Evolutionary conservation across 2,888 invertebrate genomes (phyloP), one percentile per base, ranked within the genome.

Genomic region (Lycophotia porphyrea): DNA sequence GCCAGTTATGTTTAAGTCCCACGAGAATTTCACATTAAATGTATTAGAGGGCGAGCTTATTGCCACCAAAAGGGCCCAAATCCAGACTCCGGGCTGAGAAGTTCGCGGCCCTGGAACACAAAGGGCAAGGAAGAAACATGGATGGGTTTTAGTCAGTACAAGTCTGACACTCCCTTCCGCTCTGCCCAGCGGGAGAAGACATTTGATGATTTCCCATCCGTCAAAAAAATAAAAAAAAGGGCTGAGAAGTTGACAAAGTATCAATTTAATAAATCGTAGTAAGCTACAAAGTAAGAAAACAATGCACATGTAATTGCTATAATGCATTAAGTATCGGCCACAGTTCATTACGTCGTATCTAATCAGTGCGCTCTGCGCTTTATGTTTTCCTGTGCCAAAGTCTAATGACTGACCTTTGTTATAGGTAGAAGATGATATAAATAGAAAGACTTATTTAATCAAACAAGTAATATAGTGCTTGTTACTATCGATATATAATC

Each of bases 341-440:
- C 18, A 79, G 66, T 72, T 72, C 61, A 47, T 47, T 72, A 61
- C 31, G 18, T 18, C 31, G 21, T 49, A 67, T 67, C 31, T 78
- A 65, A 78, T 71, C 65, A 66, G 52, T 31, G 65, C 9, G 4
- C 11, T 39, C 31, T 31, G 65, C 9, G 4, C 11, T 39, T 58
- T 58, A 58, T 5, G n/a, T 58, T 31, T n/a, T 52, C 52, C 52
- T 58, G 15, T 58, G 34, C 5, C n/a, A 63, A 68, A 47, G 44
- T 61, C 18, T 49, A 36, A 27, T 66, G 5, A 76, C n/a, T 74
- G 39, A 47, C 49, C 15, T 42, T 74, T 27, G 24, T n/a, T n/a
- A n/a, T 52, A 52, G 11, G 52, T 52, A 52, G 13, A n/a, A n/a
- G n/a, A 52, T 52, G 11, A 52, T 52, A 52, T 52, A 52, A n/a